These are phyloP conservation scores for Hoplostethus mediterraneus DNA, from an alignment of 2,797 vertebrate genomes.

Conservation along the genomic window DNA sequence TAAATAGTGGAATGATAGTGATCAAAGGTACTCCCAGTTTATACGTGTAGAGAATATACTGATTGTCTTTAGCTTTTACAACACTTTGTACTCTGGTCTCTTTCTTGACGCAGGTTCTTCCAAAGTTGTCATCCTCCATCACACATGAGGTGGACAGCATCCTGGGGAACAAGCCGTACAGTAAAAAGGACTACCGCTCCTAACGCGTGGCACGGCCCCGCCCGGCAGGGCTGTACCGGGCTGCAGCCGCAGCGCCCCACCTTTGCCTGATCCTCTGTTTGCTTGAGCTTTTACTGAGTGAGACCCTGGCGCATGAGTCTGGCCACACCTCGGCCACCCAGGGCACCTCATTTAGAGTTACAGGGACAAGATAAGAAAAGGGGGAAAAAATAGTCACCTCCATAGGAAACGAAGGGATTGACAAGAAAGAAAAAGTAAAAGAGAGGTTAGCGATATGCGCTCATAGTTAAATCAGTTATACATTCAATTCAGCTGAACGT, in stretches of 20 bases:
- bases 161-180: slow-evolving; percentile 99
- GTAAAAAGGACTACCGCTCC: slow-evolving; percentile 99
- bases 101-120: slow-evolving; percentile 89
- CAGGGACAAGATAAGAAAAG: slow-evolving; percentile 71
- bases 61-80: neutral
- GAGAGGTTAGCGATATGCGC: slow-evolving; percentile 66
- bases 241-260: slow-evolving; percentile 68
- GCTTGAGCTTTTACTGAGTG: slow-evolving; percentile 94
- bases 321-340: slow-evolving; percentile 78
- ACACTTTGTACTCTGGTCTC: neutral
- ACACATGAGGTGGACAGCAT: slow-evolving; percentile 98
- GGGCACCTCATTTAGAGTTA: slow-evolving; percentile 79
- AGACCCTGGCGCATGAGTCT: slow-evolving; percentile 87
- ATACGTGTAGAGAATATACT: neutral
- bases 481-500: slow-evolving; percentile 79
- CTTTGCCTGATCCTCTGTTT: slow-evolving; percentile 89
- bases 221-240: slow-evolving; percentile 67
- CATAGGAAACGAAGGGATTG: slow-evolving; percentile 57
- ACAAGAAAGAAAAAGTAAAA: slow-evolving; percentile 47
- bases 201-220: slow-evolving; percentile 73
- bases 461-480: slow-evolving; percentile 79
- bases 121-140: slow-evolving; percentile 97
- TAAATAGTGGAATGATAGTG: too few relatives aligned
- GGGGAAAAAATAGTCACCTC: slow-evolving; percentile 62
- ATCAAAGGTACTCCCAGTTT: too few relatives aligned